phyloP scores from a whole-genome alignment of 92 coral and sea anemone species.

The Porites cylindrica region DNA sequence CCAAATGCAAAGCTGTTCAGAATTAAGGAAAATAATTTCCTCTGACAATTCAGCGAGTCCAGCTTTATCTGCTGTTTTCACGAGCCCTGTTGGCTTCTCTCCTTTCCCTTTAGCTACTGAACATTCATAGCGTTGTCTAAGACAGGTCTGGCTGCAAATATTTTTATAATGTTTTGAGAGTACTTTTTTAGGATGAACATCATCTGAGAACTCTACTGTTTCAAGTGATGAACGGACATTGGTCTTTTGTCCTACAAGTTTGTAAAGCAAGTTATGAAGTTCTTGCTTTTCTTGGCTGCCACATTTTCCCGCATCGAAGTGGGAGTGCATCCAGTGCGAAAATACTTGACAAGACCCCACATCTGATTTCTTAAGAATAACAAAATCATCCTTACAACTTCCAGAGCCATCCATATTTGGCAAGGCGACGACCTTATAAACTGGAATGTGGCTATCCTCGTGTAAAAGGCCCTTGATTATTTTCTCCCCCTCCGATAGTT shows the following conservation, averaged over 20 bases:
- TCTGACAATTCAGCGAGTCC: neutral
- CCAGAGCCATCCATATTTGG: neutral
- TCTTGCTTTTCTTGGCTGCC: neutral
- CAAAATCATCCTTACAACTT: neutral
- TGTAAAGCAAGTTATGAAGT: neutral
- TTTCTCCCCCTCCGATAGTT: neutral
- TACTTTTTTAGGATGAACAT: neutral
- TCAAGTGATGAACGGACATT: neutral
- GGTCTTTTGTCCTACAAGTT: slow-evolving; percentile 1
- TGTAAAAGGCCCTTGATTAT: neutral
- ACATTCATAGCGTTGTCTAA: neutral
- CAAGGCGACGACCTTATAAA: neutral
- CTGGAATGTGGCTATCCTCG: neutral
- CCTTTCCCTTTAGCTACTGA: neutral
- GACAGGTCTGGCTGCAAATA: neutral
- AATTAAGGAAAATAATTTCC: neutral
- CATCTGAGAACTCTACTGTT: neutral
- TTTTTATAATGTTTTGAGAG: neutral
- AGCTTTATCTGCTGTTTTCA: neutral
- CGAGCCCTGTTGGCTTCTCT: neutral
- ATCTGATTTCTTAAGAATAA: neutral
- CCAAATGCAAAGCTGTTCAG: neutral
- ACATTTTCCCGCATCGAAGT: neutral
- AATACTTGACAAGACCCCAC: neutral
- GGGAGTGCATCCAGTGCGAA: neutral